Conservation (phyloP, 2,888 invertebrate species). For the Emmelina monodactyla region DNA sequence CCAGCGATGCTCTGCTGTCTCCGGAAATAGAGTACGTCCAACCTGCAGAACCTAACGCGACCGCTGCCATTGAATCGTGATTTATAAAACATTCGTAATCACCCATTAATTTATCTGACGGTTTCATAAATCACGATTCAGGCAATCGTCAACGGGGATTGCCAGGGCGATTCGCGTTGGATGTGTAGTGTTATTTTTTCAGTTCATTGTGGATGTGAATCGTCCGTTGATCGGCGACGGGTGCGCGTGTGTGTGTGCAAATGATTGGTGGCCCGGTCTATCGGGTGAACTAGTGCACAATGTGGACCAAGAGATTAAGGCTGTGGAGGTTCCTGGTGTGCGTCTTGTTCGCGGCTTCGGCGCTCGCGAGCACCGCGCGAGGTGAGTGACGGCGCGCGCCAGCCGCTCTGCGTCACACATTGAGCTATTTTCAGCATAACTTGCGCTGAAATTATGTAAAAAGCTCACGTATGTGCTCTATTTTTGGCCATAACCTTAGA, state of each 20-base stretch:
- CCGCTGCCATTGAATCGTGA: conserved; percentile 42
- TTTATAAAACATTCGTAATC: conserved; percentile 24
- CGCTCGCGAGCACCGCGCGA: conserved; percentile 14
- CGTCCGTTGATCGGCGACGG: conserved; percentile 49
- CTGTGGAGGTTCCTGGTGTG: conserved; percentile 62
- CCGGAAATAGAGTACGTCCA: conserved; percentile 64
- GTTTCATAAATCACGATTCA: conserved; percentile 29
- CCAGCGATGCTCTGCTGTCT: conserved; percentile 68
- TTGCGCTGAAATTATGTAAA: conserved; percentile 68
- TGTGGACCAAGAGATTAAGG: conserved; percentile 60
- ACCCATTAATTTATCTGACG: neutral
- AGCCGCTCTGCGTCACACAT: conserved; percentile 48
- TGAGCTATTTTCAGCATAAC: conserved; percentile 61
- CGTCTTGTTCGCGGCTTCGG: conserved; percentile 48
- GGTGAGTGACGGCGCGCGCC: conserved; percentile 23
- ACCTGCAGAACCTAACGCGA: conserved; percentile 30
- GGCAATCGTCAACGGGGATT: conserved; percentile 35
- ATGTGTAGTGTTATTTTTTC: conserved; percentile 18
- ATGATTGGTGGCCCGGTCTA: conserved; percentile 57
- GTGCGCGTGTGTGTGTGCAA: conserved; percentile 64
- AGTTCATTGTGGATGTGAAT: conserved; percentile 49
- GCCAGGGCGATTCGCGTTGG: conserved; percentile 37
- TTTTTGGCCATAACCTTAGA: conserved; percentile 60
- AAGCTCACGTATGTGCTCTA: conserved; percentile 61
- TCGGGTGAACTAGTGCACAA: conserved; percentile 53